A percentile compares a stretch with the other conserved stretches of the same genome.
phyloP scores from a whole-genome alignment of 2,797 vertebrate genomes.

The Odontamblyopus rebecca region DNA sequence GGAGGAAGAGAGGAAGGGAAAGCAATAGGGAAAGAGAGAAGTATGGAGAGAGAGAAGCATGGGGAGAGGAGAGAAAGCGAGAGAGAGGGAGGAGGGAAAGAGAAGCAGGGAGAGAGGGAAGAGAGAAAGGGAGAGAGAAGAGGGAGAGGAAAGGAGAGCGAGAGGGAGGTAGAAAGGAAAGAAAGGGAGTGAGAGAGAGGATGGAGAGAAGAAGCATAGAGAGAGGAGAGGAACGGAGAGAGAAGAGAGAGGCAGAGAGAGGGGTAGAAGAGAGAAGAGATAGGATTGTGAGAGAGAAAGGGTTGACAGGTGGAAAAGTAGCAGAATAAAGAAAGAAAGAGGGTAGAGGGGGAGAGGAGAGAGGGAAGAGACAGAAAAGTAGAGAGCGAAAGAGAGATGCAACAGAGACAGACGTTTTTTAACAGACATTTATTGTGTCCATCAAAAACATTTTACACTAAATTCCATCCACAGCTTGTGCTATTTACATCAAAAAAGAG shows the following conservation, averaged over 20 bases:
- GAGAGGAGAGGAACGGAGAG: background rate
- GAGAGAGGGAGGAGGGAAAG: background rate
- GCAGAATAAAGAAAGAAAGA: background rate
- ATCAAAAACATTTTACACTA: no score
- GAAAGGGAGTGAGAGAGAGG: constrained; percentile 21
- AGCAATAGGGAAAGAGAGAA: no score
- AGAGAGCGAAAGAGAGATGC: background rate
- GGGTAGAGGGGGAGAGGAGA: background rate
- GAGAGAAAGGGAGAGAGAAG: background rate
- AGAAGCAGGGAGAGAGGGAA: background rate
- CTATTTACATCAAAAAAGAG: no score
- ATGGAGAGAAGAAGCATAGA: background rate
- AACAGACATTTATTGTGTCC: no score
- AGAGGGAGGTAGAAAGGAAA: background rate
- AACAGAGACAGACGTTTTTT: no score
- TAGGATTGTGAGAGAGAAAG: no score
- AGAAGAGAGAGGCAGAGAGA: constrained; percentile 14
- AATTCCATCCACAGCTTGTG: no score
- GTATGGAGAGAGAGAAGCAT: no score
- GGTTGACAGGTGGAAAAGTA: no score
- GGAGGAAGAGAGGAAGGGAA: background rate
- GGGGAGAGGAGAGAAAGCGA: no score
- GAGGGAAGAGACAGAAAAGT: background rate
- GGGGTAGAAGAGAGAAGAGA: constrained; percentile 3
- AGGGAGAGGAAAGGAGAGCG: background rate